phyloP scores from a whole-genome alignment of 2,113 vertebrate species.

The Thunnus maccoyii region DNA sequence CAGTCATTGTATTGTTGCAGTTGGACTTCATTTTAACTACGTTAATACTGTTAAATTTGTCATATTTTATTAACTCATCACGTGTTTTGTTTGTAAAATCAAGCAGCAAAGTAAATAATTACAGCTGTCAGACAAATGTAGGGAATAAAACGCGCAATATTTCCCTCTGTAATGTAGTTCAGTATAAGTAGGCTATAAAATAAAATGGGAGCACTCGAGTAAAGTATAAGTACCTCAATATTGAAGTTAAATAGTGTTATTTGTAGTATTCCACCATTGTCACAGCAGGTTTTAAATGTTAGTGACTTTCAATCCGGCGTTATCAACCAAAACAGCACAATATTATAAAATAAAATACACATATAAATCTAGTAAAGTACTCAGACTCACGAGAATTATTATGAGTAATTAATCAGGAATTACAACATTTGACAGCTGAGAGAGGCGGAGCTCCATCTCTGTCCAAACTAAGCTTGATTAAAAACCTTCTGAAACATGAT shows the following conservation, averaged over 20 bases:
- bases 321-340: background rate
- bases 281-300: background rate
- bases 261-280: background rate
- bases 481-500: slow-evolving; percentile 3
- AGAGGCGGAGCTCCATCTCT: background rate
- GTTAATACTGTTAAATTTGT: no score
- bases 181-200: background rate
- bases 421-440: background rate
- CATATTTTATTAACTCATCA: no score
- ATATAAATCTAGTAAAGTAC: no score
- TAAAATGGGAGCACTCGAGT: background rate
- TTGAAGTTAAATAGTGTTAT: no score
- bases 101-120: background rate
- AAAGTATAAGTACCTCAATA: background rate
- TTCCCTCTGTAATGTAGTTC: background rate
- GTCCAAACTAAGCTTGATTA: background rate
- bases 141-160: background rate
- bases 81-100: no score
- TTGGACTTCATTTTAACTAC: background rate
- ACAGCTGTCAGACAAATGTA: background rate
- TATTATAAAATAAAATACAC: background rate
- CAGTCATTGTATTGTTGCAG: background rate
- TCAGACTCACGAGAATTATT: background rate
- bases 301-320: background rate
- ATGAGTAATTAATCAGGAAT: background rate